Evolutionary conservation across 2,113 vertebrate genomes (phyloP).

Genomic region (Hemibagrus wyckioides): DNA sequence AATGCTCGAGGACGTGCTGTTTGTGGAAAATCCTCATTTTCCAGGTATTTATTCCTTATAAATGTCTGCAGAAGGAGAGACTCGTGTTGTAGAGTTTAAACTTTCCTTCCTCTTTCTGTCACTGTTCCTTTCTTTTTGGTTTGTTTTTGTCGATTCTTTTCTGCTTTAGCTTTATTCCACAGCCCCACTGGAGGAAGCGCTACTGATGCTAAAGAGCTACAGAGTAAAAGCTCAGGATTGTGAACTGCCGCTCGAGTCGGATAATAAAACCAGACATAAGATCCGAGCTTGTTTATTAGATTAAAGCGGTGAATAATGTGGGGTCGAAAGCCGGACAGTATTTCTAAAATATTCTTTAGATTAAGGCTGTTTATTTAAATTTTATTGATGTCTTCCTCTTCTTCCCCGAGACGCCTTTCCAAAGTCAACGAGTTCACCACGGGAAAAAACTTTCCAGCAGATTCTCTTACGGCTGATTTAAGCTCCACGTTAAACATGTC

Average conservation of each 20-base stretch:
- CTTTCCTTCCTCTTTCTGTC: not conserved
- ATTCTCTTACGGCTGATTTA: constrained; percentile 38
- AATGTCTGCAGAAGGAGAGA: not conserved
- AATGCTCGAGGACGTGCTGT: no score
- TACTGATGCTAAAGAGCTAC: not conserved
- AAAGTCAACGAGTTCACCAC: constrained; percentile 32
- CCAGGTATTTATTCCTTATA: no score
- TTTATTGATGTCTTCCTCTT: constrained; percentile 26
- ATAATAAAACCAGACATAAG: constrained; percentile 15
- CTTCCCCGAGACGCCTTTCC: constrained; percentile 18
- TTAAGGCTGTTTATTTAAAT: constrained; percentile 30
- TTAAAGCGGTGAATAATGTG: constrained; percentile 20
- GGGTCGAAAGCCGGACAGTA: not conserved
- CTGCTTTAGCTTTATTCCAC: not conserved
- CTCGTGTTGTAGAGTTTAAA: not conserved
- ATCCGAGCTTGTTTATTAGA: constrained; percentile 16
- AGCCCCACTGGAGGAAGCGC: not conserved
- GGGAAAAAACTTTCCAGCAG: constrained; percentile 13
- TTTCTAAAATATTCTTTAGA: constrained; percentile 15
- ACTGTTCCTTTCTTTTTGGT: not conserved
- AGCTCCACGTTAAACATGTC: constrained; percentile 14
- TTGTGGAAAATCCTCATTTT: no score
- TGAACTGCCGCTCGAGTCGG: not conserved
- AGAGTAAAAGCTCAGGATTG: not conserved
- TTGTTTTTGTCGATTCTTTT: not conserved